Evolutionary conservation across 2,888 invertebrate species (phyloP).

Genomic region (Neoitamus cyanurus): DNA sequence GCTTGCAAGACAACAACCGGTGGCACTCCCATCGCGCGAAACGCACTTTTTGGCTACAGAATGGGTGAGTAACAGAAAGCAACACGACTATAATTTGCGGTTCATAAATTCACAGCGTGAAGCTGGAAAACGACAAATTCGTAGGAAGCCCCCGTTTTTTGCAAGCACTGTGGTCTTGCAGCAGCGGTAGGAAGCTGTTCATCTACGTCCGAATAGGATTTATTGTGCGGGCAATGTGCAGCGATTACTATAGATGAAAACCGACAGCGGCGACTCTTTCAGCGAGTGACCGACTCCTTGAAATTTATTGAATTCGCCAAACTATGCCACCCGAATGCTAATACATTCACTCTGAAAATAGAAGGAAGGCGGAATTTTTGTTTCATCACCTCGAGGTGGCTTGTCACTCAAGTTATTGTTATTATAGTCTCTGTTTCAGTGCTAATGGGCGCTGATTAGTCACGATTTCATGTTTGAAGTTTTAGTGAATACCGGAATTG

Average conservation of each 20-base stretch:
- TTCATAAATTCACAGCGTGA: conserved; percentile 49
- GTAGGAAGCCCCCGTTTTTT: conserved; percentile 2
- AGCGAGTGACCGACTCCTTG: not conserved
- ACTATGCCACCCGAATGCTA: not conserved
- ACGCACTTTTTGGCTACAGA: conserved; percentile 14
- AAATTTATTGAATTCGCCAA: conserved; percentile 24
- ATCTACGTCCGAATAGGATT: conserved; percentile 28
- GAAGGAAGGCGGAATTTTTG: not conserved
- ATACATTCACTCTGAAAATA: not conserved
- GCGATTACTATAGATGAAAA: conserved; percentile 3
- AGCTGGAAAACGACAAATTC: conserved; percentile 9
- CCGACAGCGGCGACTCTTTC: conserved; percentile 4
- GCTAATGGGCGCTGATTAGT: not conserved
- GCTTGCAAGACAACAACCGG: not conserved
- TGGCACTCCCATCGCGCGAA: not conserved
- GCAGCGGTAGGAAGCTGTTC: conserved; percentile 31
- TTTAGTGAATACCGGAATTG: too few relatives aligned
- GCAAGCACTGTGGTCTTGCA: not conserved
- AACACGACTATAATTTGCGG: conserved; percentile 31
- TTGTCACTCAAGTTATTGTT: not conserved
- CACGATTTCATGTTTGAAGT: too few relatives aligned
- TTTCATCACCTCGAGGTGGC: not conserved
- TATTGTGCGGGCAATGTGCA: not conserved
- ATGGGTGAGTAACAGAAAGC: conserved; percentile 24
- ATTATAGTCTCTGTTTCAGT: not conserved